Conservation (phyloP, 2,113 vertebrate species). For the Leucoraja erinaceus region DNA sequence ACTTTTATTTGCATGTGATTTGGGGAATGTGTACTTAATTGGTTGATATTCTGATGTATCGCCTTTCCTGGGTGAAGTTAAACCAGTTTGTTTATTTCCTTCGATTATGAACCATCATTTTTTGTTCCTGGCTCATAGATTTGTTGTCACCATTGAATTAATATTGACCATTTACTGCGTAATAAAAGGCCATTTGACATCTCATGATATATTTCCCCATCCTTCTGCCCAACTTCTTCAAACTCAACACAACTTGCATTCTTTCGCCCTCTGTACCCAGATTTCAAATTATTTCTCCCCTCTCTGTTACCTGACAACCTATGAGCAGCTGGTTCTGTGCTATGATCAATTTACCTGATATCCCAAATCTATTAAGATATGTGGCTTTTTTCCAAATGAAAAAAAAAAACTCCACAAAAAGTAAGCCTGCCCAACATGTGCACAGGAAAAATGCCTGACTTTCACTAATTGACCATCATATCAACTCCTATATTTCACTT, state of each 20-base stretch:
- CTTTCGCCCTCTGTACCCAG: background rate
- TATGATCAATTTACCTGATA: background rate
- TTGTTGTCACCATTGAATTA: background rate
- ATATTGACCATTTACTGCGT: background rate
- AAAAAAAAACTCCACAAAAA: background rate
- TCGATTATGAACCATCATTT: background rate
- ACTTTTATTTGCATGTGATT: background rate
- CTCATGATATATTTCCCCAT: background rate
- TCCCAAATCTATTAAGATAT: background rate
- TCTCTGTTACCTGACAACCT: background rate
- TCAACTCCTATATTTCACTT: background rate
- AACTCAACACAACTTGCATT: background rate
- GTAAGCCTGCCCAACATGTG: background rate
- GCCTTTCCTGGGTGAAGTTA: background rate
- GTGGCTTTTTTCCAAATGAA: background rate
- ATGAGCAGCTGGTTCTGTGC: background rate
- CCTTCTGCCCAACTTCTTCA: background rate
- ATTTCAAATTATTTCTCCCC: background rate
- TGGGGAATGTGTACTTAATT: background rate
- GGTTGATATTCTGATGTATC: too few relatives aligned
- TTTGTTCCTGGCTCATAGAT: background rate
- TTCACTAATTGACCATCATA: background rate
- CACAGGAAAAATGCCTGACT: background rate
- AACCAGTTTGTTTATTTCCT: background rate
- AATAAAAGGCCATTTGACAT: background rate